Percentiles rank a stretch among this genome's conserved stretches.
These are phyloP conservation scores for Grammomys surdaster DNA, from an alignment of 2,113 vertebrate species.

Conservation along the genomic window DNA sequence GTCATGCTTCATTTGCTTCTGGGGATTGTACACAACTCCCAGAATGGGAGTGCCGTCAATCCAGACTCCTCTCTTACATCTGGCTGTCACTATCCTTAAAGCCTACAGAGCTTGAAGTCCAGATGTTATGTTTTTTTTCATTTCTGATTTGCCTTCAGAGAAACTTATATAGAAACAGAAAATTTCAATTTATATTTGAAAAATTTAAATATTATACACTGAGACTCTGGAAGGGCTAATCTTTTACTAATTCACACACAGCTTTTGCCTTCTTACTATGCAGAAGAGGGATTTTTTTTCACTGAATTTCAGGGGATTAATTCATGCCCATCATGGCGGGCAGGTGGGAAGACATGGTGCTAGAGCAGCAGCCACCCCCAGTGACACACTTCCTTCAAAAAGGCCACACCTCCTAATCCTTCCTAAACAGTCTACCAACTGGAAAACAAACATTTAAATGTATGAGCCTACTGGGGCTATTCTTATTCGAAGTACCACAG, in stretches of 20 bases:
- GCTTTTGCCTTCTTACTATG: conserved; percentile 35
- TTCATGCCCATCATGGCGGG: not conserved
- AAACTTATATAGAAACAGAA: not conserved
- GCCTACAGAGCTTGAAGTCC: not conserved
- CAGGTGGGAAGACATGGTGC: not conserved
- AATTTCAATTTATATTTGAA: not conserved
- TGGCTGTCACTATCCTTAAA: not conserved
- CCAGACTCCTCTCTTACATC: not conserved
- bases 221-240: conserved; percentile 38
- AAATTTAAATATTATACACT: conserved; percentile 44
- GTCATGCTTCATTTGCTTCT: not conserved
- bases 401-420: not conserved
- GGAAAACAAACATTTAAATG: not conserved
- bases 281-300: not conserved
- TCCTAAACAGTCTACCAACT: not conserved
- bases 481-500: not conserved
- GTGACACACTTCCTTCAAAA: not conserved
- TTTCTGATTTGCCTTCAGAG: not conserved
- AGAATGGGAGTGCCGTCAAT: not conserved
- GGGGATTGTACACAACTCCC: not conserved
- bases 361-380: not conserved
- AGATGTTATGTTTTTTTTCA: not conserved
- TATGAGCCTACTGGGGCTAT: not conserved
- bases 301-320: not conserved
- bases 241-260: not conserved